These are phyloP conservation scores for Lysandra coridon DNA, from an alignment of 2,888 invertebrate genomes.

Conservation along the genomic window DNA sequence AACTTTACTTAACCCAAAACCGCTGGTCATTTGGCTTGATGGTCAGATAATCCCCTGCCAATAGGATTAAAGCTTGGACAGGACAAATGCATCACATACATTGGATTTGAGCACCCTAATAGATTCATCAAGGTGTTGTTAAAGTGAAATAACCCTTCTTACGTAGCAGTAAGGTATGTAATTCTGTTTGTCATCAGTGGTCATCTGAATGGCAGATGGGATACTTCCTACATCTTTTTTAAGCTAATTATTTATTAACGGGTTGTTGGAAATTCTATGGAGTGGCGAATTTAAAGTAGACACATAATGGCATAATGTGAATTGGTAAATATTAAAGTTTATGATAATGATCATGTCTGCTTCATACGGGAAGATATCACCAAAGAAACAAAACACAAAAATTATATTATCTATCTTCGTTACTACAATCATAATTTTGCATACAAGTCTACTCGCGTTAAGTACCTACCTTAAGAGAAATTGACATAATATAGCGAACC, in stretches of 20 bases:
- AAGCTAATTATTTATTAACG: conserved; percentile 29
- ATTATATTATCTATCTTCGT: no score
- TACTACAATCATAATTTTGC: no score
- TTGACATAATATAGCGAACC: no score
- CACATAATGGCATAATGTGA: neutral
- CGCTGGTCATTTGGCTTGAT: conserved; percentile 50
- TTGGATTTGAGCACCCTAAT: conserved; percentile 57
- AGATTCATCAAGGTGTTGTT: conserved; percentile 44
- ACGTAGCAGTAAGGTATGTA: neutral
- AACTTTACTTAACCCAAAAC: conserved; percentile 20
- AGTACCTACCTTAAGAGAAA: no score
- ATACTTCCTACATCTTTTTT: conserved; percentile 20
- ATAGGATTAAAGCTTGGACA: conserved; percentile 67
- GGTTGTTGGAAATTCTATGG: neutral
- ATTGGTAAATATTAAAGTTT: no score
- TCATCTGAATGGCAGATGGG: conserved; percentile 27
- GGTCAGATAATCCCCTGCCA: conserved; percentile 59
- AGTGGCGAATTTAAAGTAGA: conserved; percentile 15
- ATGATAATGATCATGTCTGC: neutral
- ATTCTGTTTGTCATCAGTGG: neutral
- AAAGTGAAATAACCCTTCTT: neutral
- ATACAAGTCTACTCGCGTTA: no score
- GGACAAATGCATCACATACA: conserved; percentile 62
- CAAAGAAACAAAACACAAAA: no score
- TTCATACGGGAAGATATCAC: no score